A percentile compares a stretch with the other conserved stretches of the same genome.
phyloP scores from a whole-genome alignment of 35 echinoderm and acorn worm species.

The Chiridota heheva region DNA sequence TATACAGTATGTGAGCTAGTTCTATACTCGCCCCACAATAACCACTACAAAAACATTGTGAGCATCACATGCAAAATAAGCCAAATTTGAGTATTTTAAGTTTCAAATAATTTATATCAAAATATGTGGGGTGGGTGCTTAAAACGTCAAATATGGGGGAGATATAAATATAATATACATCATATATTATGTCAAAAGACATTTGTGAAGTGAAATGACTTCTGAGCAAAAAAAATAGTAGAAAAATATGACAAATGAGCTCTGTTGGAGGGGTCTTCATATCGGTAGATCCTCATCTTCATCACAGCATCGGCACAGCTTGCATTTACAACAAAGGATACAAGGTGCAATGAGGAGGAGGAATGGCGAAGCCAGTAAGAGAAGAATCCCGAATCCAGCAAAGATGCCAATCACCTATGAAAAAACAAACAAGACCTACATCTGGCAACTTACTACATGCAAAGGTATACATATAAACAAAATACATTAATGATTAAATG shows the following conservation, averaged over 20 bases:
- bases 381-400: conserved; percentile 94
- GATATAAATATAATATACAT: too few relatives aligned
- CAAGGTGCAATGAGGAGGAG: conserved; percentile 92
- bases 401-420: conserved; percentile 93
- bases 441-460: not conserved
- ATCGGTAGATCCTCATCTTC: conserved; percentile 76
- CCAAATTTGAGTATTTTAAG: too few relatives aligned
- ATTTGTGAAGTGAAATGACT: not conserved
- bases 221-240: not conserved
- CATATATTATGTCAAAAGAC: too few relatives aligned
- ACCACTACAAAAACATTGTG: too few relatives aligned
- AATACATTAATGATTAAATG: not conserved
- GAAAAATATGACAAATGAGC: not conserved
- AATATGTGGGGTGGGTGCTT: too few relatives aligned
- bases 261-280: conserved; percentile 2
- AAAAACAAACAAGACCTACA: not conserved
- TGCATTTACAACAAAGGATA: conserved; percentile 99
- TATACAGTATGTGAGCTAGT: too few relatives aligned
- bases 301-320: conserved; percentile 87
- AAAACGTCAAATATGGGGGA: too few relatives aligned
- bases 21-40: too few relatives aligned
- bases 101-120: too few relatives aligned
- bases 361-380: conserved; percentile 91
- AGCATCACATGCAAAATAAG: too few relatives aligned
- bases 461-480: not conserved